Percentiles rank a stretch among this genome's conserved stretches.
phyloP scores from a whole-genome alignment of 1,140 invertebrate species.

The Fopius arisanus region DNA sequence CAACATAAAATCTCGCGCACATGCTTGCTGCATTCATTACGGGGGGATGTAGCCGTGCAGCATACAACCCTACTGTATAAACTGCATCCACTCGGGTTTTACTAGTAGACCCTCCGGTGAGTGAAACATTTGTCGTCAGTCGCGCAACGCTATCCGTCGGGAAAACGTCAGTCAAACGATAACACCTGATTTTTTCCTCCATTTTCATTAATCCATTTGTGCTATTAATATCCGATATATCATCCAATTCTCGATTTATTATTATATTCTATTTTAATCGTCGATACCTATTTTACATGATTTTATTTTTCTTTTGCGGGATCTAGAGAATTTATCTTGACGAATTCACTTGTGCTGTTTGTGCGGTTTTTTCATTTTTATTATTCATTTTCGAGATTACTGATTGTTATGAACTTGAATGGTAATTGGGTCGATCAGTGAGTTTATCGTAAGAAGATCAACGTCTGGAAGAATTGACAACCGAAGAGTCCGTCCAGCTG shows the following conservation, averaged over 20 bases:
- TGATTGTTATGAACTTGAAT: neutral
- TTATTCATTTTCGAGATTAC: neutral
- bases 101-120: conserved; percentile 34
- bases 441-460: neutral
- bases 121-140: conserved; percentile 40
- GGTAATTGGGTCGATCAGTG: neutral
- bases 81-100: conserved; percentile 46
- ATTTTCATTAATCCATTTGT: too few relatives aligned
- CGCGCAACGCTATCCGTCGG: conserved; percentile 38
- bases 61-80: conserved; percentile 48
- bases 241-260: too few relatives aligned
- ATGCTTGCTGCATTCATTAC: conserved; percentile 64
- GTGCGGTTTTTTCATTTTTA: neutral
- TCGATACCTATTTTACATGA: too few relatives aligned
- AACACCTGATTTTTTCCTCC: neutral
- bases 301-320: too few relatives aligned
- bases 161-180: neutral
- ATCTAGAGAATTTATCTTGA: too few relatives aligned
- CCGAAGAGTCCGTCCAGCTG: neutral
- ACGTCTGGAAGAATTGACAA: neutral
- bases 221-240: too few relatives aligned
- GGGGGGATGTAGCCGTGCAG: conserved; percentile 62
- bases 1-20: conserved; percentile 66
- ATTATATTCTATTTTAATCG: too few relatives aligned
- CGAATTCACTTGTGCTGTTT: too few relatives aligned